phyloP scores from a whole-genome alignment of 1,140 invertebrate genomes.

The Meloidogyne chitwoodi region DNA sequence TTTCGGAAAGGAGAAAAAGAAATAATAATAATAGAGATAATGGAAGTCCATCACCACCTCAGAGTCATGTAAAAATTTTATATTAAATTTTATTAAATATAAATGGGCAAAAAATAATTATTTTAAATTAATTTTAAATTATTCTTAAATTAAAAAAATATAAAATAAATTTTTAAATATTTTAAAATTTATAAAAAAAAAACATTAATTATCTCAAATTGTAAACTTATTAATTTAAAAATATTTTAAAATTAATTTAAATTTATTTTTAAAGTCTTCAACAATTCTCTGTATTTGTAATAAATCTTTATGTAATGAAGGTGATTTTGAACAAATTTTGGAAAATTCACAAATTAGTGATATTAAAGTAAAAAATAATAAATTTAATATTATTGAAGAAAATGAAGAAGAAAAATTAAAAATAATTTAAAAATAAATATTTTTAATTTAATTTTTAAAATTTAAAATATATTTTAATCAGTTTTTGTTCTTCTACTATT shows the following conservation, averaged over 20 bases:
- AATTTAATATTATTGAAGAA: background rate
- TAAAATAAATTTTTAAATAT: no score
- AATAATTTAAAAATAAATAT: no score
- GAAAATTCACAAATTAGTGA: background rate
- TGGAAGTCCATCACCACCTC: background rate
- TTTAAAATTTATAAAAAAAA: no score
- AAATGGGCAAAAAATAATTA: no score
- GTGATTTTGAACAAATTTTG: background rate
- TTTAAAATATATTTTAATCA: background rate
- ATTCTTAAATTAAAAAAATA: no score
- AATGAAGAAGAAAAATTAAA: background rate
- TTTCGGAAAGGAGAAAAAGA: background rate
- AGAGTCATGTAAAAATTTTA: background rate
- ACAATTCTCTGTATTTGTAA: background rate
- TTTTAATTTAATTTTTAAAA: no score
- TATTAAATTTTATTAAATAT: no score
- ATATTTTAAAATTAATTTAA: no score
- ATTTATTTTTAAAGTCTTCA: background rate
- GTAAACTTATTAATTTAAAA: no score
- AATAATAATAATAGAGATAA: background rate
- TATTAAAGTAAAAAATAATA: background rate
- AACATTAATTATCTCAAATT: no score
- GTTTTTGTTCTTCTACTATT: background rate
- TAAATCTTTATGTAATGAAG: background rate
- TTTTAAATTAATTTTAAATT: no score